Evolutionary conservation across 2,888 invertebrate genomes (phyloP).

Genomic region (Flabesymbios commensalis): DNA sequence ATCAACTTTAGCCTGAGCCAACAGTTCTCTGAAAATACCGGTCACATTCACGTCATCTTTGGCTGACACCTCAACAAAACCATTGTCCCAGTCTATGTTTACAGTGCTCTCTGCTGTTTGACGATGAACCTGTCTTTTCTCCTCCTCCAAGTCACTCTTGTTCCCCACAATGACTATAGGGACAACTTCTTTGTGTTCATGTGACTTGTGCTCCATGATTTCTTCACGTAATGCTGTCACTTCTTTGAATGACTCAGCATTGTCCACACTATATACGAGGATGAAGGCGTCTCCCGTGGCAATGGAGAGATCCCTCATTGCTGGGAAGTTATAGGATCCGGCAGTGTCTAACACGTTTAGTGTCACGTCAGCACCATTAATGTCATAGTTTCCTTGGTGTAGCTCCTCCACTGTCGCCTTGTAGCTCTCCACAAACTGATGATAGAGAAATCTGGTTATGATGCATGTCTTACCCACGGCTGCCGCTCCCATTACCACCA

Average conservation of each 20-base stretch:
- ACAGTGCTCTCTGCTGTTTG: slow-evolving; percentile 75
- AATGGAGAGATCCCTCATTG: slow-evolving; percentile 60
- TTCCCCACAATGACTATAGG: slow-evolving; percentile 43
- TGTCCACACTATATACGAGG: slow-evolving; percentile 57
- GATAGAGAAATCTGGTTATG: slow-evolving; percentile 58
- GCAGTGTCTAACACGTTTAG: slow-evolving; percentile 59
- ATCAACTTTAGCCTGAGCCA: slow-evolving; percentile 57
- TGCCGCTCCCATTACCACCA: slow-evolving; percentile 59
- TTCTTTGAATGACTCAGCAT: slow-evolving; percentile 52
- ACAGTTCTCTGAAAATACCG: slow-evolving; percentile 79
- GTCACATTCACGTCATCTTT: slow-evolving; percentile 79
- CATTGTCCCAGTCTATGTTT: slow-evolving; percentile 89
- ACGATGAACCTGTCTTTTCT: slow-evolving; percentile 64
- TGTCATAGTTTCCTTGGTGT: slow-evolving; percentile 56
- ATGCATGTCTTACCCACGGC: slow-evolving; percentile 60
- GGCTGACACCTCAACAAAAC: slow-evolving; percentile 88
- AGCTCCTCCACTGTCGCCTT: slow-evolving; percentile 61
- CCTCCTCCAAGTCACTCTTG: slow-evolving; percentile 42
- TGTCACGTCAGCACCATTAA: slow-evolving; percentile 48
- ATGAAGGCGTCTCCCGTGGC: slow-evolving; percentile 59
- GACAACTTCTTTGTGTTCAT: slow-evolving; percentile 33
- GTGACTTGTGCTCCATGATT: slow-evolving; percentile 44
- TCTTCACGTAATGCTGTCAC: slow-evolving; percentile 45
- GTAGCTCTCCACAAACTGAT: slow-evolving; percentile 52
- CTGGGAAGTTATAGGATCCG: slow-evolving; percentile 60